Evolutionary conservation across 2,113 vertebrate genomes (phyloP), one percentile per base, ranked within the genome.

Genomic region (Empidonax traillii): DNA sequence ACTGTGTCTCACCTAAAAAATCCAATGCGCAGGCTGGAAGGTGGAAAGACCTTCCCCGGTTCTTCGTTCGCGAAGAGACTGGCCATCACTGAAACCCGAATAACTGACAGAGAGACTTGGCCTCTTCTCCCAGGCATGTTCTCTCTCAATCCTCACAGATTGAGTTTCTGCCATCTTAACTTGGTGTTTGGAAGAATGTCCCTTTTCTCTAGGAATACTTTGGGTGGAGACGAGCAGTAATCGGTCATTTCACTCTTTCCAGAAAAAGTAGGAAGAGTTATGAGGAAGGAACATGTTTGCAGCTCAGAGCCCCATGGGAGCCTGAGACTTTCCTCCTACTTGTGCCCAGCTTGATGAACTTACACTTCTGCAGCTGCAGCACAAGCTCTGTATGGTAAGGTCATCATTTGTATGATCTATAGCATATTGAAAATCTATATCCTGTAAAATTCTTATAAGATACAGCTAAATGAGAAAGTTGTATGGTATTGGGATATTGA

Each of bases 341-440:
- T 2, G 0, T 49, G 67, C 27, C 37, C 25, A 72, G 9, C 53
- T 61, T 9, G 12, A 33, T 0, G 4, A 41, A 22, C 21, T 41
- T 15, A 7, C 14, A 63, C 31, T 18, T 46, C 63, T 76, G 63
- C 30, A 73, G 53, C 13, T 25, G 55, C 44, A 89, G 22, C 25
- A 15, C 0, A 7, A 39, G 3, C 8, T 68, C 25, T 73, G 39
- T 21, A 41, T 31, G 19, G 49, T 5, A 69, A 66, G 20, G 51
- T 65, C 10, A 33, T n/a, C 24, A 33, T 14, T 52, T 9, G 6
- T 56, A 23, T 8, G 8, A 31, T 27, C 31, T 33, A 56, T 15
- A 25, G n/a, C 12, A 31, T 23, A 12, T 22, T 87, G 55, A 52
- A 87, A 85, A n/a, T 20, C 10, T n/a, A 15, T 22, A 49, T 41